Conservation (phyloP, 2,797 vertebrate species). For the Okamejei kenojei region DNA sequence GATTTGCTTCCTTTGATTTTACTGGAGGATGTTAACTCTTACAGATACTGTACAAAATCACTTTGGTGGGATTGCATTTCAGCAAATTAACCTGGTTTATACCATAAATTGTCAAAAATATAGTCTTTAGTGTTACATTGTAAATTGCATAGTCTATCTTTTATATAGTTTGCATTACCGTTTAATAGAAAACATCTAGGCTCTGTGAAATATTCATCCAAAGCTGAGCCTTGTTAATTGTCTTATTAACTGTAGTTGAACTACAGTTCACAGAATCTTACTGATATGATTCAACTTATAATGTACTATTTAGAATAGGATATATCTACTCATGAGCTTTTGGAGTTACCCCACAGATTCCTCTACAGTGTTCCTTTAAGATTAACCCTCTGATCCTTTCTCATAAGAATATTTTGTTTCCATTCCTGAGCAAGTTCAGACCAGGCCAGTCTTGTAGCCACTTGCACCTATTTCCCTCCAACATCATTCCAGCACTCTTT, state of each 20-base stretch:
- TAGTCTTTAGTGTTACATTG: not conserved
- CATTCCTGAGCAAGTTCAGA: too few relatives aligned
- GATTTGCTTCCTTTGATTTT: not conserved
- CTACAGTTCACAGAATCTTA: not conserved
- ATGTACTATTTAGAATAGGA: not conserved
- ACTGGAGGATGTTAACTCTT: not conserved
- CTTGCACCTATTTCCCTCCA: not conserved
- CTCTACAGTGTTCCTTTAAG: not conserved
- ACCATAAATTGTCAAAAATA: not conserved
- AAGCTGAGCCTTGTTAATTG: not conserved
- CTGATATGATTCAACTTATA: not conserved
- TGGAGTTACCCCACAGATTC: not conserved
- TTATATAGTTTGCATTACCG: too few relatives aligned
- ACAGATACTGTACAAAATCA: not conserved
- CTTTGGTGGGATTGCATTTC: not conserved
- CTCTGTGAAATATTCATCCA: not conserved
- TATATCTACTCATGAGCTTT: not conserved
- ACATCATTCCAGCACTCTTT: not conserved
- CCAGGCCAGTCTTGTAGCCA: too few relatives aligned
- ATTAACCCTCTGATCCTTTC: not conserved
- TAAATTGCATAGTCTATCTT: not conserved
- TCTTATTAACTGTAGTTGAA: not conserved
- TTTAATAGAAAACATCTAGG: not conserved
- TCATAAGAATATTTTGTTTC: too few relatives aligned
- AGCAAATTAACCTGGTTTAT: not conserved